Base-by-base conservation (phyloP, 2,888 invertebrate genomes). In the Ophion ellenae region DNA sequence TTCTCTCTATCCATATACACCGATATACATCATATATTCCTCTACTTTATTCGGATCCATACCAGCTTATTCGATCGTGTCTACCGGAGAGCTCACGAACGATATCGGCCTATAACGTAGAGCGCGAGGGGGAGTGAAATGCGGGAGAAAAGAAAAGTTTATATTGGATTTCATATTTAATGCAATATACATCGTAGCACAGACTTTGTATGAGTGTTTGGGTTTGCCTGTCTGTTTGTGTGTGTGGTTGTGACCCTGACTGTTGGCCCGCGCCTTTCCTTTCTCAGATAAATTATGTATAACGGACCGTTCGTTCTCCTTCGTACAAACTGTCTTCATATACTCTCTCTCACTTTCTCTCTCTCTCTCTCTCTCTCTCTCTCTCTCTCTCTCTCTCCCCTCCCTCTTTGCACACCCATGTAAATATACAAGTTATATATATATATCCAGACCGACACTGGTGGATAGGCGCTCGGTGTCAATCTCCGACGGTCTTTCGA, bases 141-240 rank as follows among this genome's bases (percentile, higher is more conserved):
- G 57, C 79, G 61, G 57, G 28, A 82, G 84, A 87, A 81, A 53
- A 87, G 88, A 90, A 91, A 92, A 92, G 88, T 92, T 92, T 91
- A 91, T 92, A 92, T 92, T 92, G 92, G 92, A 91, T 92, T 92
- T 92, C 92, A 92, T 92, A 91, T 92, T 92, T 92, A 91, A 92
- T 92, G 92, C 92, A 92, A 91, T 91, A 91, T 90, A 90, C 89
- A 88, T 89, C 90, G 89, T 82, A 86, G 83, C 84, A 83, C 45
- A 74, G 76, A 63, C 67, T 63, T 85, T 82, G 75, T 70, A 53
- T 24, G 64, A 61, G 61, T 7, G 17, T 67, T 14, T 40, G 36
- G 32, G n/a, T 67, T 20, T 40, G 36, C 40, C 17, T 67, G n/a
- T 67, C n/a, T 40, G 36, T 67, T n/a, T 20, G n/a, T 40, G 53